Conservation (phyloP, 2,113 vertebrate species). For the Oryzias woworae region DNA sequence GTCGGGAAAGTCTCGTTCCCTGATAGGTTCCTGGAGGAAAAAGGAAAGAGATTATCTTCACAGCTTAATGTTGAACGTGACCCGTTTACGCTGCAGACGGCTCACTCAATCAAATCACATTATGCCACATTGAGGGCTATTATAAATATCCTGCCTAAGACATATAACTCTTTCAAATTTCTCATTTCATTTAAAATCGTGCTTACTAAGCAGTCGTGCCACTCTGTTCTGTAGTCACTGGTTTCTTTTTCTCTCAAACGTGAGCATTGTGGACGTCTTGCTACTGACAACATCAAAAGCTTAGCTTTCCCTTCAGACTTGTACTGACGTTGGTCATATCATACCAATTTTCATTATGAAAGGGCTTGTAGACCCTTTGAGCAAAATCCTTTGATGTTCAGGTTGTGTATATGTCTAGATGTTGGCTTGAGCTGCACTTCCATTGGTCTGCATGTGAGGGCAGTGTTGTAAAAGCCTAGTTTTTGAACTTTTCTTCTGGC, state of each 20-base stretch:
- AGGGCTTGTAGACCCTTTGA: conserved; percentile 45
- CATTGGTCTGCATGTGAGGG: conserved; percentile 50
- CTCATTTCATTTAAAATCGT: conserved; percentile 26
- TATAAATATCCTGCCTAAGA: conserved; percentile 14
- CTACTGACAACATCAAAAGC: conserved; percentile 42
- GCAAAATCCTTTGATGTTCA: conserved; percentile 53
- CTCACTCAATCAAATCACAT: conserved; percentile 27
- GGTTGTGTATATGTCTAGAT: conserved; percentile 34
- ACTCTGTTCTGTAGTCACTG: conserved; percentile 32
- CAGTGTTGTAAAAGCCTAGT: conserved; percentile 63
- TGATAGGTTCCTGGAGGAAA: conserved; percentile 38
- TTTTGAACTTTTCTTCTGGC: conserved; percentile 2
- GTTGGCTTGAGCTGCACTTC: conserved; percentile 39
- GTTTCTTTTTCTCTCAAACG: conserved; percentile 10
- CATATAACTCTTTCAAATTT: conserved; percentile 6
- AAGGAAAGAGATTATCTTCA: conserved; percentile 45
- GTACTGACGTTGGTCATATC: conserved; percentile 39
- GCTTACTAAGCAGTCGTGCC: conserved; percentile 3
- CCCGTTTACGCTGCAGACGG: conserved; percentile 25
- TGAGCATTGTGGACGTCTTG: conserved; percentile 29
- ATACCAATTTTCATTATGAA: conserved; percentile 52
- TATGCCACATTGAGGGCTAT: conserved; percentile 21
- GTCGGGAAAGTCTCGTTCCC: conserved; percentile 22
- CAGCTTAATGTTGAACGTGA: conserved; percentile 54
- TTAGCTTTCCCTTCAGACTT: conserved; percentile 37